Percentiles rank a stretch among this genome's conserved stretches.
These are phyloP conservation scores for Dolichomitus sp. DNA, from an alignment of 2,888 invertebrate species.

Conservation along the genomic window DNA sequence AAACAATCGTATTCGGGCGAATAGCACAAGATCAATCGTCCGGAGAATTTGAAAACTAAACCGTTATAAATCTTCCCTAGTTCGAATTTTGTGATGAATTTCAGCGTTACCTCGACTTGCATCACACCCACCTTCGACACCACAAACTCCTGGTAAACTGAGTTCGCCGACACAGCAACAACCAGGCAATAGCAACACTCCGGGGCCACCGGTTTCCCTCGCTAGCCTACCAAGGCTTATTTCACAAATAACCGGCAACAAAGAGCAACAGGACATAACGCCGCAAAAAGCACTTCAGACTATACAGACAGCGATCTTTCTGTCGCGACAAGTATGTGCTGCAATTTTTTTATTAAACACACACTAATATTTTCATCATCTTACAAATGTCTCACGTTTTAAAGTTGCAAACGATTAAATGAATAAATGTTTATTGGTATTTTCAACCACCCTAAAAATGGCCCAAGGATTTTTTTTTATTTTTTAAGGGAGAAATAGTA, in stretches of 20 bases:
- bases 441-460: too few species aligned
- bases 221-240: constrained; percentile 87
- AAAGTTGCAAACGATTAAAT: too few species aligned
- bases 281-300: constrained; percentile 88
- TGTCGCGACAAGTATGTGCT: constrained; percentile 84
- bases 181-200: constrained; percentile 83
- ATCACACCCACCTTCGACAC: constrained; percentile 87
- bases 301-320: constrained; percentile 86
- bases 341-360: neutral
- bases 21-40: too few species aligned
- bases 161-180: constrained; percentile 81
- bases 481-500: too few species aligned
- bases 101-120: constrained; percentile 89
- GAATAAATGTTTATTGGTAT: too few species aligned
- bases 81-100: neutral
- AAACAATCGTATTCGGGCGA: too few species aligned
- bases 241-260: constrained; percentile 86
- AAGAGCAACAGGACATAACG: constrained; percentile 87
- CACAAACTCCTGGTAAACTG: constrained; percentile 83
- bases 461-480: too few species aligned
- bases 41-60: too few species aligned
- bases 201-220: constrained; percentile 86
- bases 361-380: neutral
- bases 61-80: neutral
- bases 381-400: too few species aligned